Conservation (phyloP, 2,113 vertebrate species). For the Nycticebus coucang region DNA sequence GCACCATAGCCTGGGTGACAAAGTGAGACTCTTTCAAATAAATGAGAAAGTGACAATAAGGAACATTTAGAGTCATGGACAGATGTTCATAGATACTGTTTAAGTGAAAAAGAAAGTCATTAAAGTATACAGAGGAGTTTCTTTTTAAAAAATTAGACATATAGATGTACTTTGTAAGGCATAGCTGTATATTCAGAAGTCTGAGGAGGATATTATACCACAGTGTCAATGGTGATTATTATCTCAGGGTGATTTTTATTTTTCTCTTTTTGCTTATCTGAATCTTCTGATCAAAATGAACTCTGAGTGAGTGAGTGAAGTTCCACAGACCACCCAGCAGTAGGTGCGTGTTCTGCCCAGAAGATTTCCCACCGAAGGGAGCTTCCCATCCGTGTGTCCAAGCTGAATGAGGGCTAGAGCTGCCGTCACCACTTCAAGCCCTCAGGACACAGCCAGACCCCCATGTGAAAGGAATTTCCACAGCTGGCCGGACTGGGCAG, state of each 20-base stretch:
- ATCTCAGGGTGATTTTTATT: background rate
- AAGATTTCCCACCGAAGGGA: rapidly evolving
- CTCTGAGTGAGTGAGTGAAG: background rate
- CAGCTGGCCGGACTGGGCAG: background rate
- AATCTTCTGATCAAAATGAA: background rate
- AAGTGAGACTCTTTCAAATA: no score
- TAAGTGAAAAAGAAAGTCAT: background rate
- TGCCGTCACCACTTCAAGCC: rapidly evolving
- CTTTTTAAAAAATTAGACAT: background rate
- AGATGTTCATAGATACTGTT: no score
- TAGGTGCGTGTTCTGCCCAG: background rate
- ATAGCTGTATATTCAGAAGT: background rate
- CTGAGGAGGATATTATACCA: background rate
- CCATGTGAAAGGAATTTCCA: background rate
- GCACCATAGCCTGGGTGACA: no score
- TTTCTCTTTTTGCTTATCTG: background rate
- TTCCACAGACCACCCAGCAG: background rate
- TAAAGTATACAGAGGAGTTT: no score
- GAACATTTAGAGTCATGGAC: no score
- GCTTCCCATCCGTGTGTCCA: background rate
- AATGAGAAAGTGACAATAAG: no score
- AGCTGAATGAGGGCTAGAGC: background rate
- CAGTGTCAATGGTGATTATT: background rate
- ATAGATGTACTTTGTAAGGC: background rate
- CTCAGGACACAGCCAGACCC: background rate